These are phyloP conservation scores for Nyctibius bracteatus DNA, from an alignment of 2,113 vertebrate genomes.

Conservation along the genomic window DNA sequence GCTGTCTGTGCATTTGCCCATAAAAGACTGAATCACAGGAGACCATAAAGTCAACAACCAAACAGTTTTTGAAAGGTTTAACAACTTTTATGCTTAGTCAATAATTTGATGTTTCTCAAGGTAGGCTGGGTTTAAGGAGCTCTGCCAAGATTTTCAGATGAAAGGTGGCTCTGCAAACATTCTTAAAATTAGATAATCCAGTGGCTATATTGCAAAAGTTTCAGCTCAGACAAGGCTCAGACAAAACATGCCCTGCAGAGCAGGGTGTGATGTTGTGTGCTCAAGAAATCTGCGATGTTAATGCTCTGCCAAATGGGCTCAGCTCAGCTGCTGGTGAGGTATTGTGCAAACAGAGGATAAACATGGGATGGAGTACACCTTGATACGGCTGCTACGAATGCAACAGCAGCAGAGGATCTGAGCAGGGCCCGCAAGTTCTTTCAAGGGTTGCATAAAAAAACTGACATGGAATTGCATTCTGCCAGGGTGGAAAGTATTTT, in stretches of 20 bases:
- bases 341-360: neutral
- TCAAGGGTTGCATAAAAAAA: neutral
- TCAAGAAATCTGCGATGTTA: neutral
- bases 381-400: neutral
- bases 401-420: neutral
- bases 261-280: no score
- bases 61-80: neutral
- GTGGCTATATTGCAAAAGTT: neutral
- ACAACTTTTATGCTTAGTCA: neutral
- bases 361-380: fast-evolving
- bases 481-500: neutral
- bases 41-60: neutral
- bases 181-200: neutral
- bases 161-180: neutral
- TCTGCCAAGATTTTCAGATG: neutral
- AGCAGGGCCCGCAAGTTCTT: neutral
- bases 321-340: neutral
- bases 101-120: neutral
- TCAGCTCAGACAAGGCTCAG: neutral
- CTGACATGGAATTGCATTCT: neutral
- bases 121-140: neutral
- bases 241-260: neutral
- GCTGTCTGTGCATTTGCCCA: neutral
- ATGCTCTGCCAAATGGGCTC: neutral
- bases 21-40: neutral